Base-by-base conservation (phyloP, 2,888 invertebrate genomes). In the Enchytraeus crypticus region DNA sequence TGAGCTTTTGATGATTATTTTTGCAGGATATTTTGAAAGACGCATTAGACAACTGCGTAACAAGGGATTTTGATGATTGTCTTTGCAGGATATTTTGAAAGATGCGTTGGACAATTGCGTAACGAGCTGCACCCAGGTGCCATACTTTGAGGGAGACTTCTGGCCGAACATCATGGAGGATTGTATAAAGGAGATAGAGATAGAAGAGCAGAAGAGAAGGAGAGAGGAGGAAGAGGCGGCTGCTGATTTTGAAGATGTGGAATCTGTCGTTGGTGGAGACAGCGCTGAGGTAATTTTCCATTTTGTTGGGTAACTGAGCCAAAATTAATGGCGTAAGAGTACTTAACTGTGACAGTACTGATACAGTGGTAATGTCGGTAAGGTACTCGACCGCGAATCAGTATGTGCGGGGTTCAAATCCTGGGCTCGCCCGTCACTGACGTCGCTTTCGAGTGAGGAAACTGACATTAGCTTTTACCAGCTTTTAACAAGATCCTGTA, bases 81-180 rank as follows among this genome's bases (percentile, higher is more conserved):
- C 63, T 64, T 33, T 53, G 29, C 66, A 78, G 77, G 79, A 80
- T 66, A 78, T 80, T 46, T 84, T 95, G 65, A 96, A 95, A 82
- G 96, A 97, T 86, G 97, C 98, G 26, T 90, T 92, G 86, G 98
- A 98, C 83, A 97, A 97, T 79, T 92, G 90, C 79, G 83, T 98
- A 72, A 86, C 87, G 68, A 73, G 73, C 67, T 75, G 78, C 21
- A 71, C 74, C 4, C 75, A 79, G 60, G 70, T 80, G 67, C 78
- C 79, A 18, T 79, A 80, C 70, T 79, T 79, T 68, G 79, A 79
- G 67, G 79, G 98, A 43, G 98, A 99, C 81, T 99, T 98, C 82
- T 99, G 98, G 98, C 98, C 98, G 27, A 97, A 97, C 79, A 96
- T 98, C 55, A 84, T 99, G 32, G 98, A 99, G 81, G 98, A 99